phyloP scores from a whole-genome alignment of 2,888 invertebrate genomes.

The Caenorhabditis drosophilae region DNA sequence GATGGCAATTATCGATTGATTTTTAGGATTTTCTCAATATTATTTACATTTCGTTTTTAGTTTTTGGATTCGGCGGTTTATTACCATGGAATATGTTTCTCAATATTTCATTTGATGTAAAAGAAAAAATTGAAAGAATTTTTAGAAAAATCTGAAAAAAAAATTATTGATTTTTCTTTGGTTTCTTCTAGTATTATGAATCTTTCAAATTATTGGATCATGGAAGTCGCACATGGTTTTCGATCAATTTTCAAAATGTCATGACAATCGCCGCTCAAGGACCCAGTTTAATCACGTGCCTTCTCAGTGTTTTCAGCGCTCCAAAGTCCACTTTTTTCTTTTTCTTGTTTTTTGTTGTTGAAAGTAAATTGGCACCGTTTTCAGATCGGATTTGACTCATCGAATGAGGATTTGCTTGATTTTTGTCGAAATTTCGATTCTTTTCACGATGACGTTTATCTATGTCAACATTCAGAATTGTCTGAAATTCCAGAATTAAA shows the following conservation, averaged over 20 bases:
- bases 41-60: no score
- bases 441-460: constrained; percentile 71
- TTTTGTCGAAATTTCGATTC: constrained; percentile 68
- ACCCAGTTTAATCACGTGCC: constrained; percentile 78
- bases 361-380: neutral
- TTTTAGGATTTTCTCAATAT: no score
- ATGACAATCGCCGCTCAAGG: constrained; percentile 88
- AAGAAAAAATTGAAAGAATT: neutral
- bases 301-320: constrained; percentile 1
- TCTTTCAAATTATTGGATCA: constrained; percentile 79
- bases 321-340: neutral
- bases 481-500: no score
- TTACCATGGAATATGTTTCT: constrained; percentile 99
- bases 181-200: constrained; percentile 75
- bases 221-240: constrained; percentile 71
- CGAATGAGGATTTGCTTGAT: constrained; percentile 77
- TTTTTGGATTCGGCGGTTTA: constrained; percentile 90
- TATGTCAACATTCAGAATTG: constrained; percentile 72
- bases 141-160: no score
- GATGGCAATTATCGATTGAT: no score
- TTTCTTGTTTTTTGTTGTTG: neutral
- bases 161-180: no score
- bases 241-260: constrained; percentile 82
- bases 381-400: constrained; percentile 82
- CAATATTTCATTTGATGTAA: constrained; percentile 73